Evolutionary conservation across 2,888 invertebrate genomes (phyloP), one percentile per base, ranked within the genome.

Genomic region (Apomyelois bistriatella): DNA sequence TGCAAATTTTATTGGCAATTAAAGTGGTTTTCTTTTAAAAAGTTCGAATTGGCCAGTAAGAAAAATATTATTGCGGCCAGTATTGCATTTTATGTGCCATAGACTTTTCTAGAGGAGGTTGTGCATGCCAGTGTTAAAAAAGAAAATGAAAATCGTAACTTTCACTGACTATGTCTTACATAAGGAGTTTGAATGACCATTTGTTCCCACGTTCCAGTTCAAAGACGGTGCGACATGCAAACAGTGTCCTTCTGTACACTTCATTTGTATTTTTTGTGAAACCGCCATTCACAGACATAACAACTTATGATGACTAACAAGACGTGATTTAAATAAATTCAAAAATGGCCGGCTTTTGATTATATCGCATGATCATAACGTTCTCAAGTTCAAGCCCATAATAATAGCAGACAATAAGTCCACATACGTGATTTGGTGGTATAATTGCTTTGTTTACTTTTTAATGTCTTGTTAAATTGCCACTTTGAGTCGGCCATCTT

Each of bases 251-350:
- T 78, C 73, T 73, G 72, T 73, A 68, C 73, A 74, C 68, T 70
- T 72, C 32, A 32, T 32, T 46, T 9, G 32, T 32, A 46, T 46
- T 46, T 46, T 46, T 46, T 76, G 71, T 74, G 74, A 74, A 77
- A 78, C 72, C 66, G 73, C 75, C 71, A 72, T 78, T 72, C 70
- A 68, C 59, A 65, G 66, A 63, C 67, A 66, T 83, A 84, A 85
- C 82, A 79, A 82, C 82, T 78, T 82, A 82, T 84, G 84, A 82
- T 84, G 84, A 82, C 76, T 78, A 76, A 74, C 74, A 60, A 62
- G 70, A 88, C 88, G 88, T 88, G 88, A 85, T 84, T 72, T 66
- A 82, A 84, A 85, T 85, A 82, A 71, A 74, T 75, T 71, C 72
- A 73, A 73, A 77, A 76, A 76, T 76, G 76, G 71, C 72, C 68